Conservation (phyloP, 1,140 invertebrate species). For the Apis laboriosa region DNA sequence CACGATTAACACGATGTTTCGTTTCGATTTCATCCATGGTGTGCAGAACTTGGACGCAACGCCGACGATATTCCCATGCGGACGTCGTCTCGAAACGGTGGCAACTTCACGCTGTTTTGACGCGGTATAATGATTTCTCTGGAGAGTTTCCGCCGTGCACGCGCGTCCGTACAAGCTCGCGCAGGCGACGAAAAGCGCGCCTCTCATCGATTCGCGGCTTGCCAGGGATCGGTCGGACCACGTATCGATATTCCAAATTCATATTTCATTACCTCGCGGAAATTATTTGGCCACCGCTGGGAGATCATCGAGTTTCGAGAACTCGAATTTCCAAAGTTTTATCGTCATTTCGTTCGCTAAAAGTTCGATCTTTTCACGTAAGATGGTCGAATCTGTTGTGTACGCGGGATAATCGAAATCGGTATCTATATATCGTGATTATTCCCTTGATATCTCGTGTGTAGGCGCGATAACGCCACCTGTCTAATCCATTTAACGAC, state of each 20-base stretch:
- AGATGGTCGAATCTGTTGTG: neutral
- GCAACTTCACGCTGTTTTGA: constrained; percentile 60
- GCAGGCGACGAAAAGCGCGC: constrained; percentile 3
- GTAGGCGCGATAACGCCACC: neutral
- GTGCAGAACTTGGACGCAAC: constrained; percentile 30
- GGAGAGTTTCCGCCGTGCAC: constrained; percentile 29
- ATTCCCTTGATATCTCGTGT: neutral
- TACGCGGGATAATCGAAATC: neutral
- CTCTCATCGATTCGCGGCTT: constrained; percentile 30
- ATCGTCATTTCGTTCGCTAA: neutral
- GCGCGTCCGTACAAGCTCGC: neutral
- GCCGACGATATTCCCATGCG: constrained; percentile 46
- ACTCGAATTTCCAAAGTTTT: constrained; percentile 26
- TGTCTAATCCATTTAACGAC: neutral
- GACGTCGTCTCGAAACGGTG: constrained; percentile 23
- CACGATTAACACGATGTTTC: neutral
- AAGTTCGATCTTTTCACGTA: neutral
- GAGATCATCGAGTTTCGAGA: neutral
- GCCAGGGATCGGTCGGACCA: constrained; percentile 18
- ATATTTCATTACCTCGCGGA: constrained; percentile 48
- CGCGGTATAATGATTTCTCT: constrained; percentile 63
- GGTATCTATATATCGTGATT: neutral
- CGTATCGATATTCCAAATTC: constrained; percentile 28
- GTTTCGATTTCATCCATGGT: constrained; percentile 6
- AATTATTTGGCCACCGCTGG: constrained; percentile 10